Base-by-base conservation (phyloP, 1,140 invertebrate species). In the Rhopalosiphum padi region DNA sequence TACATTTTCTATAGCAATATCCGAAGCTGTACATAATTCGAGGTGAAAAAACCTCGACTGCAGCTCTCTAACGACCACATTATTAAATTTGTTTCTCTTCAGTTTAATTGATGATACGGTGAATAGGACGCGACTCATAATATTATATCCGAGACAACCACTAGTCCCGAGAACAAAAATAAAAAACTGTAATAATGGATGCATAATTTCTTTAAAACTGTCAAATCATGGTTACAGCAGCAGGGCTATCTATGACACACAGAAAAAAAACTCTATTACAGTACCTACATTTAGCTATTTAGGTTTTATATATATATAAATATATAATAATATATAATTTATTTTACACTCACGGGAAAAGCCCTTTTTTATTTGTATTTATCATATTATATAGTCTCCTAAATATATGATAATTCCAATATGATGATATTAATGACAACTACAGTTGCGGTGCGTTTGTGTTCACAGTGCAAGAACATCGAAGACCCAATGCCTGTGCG, bases 401-500 rank as follows among this genome's bases (percentile, higher is more conserved):
- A 15, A 68, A 30, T 48, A 48, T 48, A 48, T 48, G 11, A 68
- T 23, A 25, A 9, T 60, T 25, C 60, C 60, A n/a, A 68, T n/a
- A 0, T 15, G 18, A 51, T 8, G 3, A n/a, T 21, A n/a, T 18
- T 18, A 35, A 77, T 18, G 18, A n/a, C n/a, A 18, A 77, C n/a
- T n/a, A n/a, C 30, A 77, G 30, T 6, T 18, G 5, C 30, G 5
- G 18, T 77, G 5, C 15, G 6, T 77, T 77, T 77, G n/a, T 77
- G 30, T 77, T 93, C 92, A 6, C 85, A 94, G 94, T 35, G 94
- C 94, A 0, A 68, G 94, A 21, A 95, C 90, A 83, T 95, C 93
- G 21, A 94, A 93, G 91, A 94, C 91, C 1, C 90, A 94, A 94
- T 95, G 93, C 94, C 94, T 93, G 94, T 93, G 85, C 93, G 94